Base-by-base conservation (phyloP, 2,888 invertebrate genomes). In the Eristalinus sepulchralis region DNA sequence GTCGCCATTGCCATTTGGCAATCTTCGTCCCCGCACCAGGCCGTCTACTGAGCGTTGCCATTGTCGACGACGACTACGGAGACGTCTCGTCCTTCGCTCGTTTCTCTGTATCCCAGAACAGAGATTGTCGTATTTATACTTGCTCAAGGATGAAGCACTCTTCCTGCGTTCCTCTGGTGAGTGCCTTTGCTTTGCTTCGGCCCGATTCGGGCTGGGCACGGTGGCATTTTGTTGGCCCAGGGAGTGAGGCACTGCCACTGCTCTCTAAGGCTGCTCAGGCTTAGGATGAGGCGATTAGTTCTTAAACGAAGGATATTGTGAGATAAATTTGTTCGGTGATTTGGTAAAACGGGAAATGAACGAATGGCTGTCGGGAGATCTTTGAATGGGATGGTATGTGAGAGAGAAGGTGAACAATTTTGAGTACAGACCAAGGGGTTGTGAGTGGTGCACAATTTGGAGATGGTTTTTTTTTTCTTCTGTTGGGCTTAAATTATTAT, bases 291-390 rank as follows among this genome's bases (percentile, higher is more conserved):
- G 76, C 72, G 81, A 85, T 85, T 85, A 85, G 76, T 81, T 72
- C 88, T 83, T 84, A 84, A 88, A 86, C 75, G 83, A 86, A 82
- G 88, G 83, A 88, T 88, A 88, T 83, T 88, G 86, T 80, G 80
- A 86, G 85, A 88, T 88, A 88, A 76, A 86, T 88, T 88, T 88
- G 83, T 88, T 77, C 81, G 88, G 88, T 82, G 88, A 88, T 88
- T 88, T 88, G 86, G 83, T 80, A 77, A 77, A 81, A 77, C 76
- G 81, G 68, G 76, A 72, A 81, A 84, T 81, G 76, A 76, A 85
- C 59, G 71, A 85, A 85, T 77, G 76, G 81, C 57, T 72, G 47
- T 47, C 47, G 63, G 76, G 73, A 83, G 47, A 47, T 64, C 68
- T 77, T n/a, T 47, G 68, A 77, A 39, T 36, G 17, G 47, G 34